Conservation (phyloP, 64 coral and sea anemone species). For the Montipora capricornis region DNA sequence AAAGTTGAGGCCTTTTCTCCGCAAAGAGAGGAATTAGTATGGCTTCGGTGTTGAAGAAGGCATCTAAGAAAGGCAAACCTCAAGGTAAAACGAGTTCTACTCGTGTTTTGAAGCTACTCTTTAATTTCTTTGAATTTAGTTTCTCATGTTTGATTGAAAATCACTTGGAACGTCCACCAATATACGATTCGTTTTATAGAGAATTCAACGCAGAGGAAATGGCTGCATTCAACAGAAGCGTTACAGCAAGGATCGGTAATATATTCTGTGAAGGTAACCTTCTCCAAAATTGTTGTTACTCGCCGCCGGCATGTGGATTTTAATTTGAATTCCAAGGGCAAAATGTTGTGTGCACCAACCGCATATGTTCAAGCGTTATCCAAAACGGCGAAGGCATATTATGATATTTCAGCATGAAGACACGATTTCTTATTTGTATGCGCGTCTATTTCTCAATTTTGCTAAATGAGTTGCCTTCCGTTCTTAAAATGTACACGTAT, state of each 20-base stretch:
- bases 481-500: no score
- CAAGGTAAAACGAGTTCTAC: slow-evolving; percentile 14
- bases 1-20: neutral
- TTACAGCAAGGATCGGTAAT: slow-evolving; percentile 56
- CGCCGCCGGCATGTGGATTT: neutral
- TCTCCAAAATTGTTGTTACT: neutral
- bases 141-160: slow-evolving; percentile 7
- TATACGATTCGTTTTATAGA: slow-evolving; percentile 10
- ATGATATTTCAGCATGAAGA: neutral
- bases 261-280: slow-evolving; percentile 62
- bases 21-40: slow-evolving; percentile 1
- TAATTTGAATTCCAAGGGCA: neutral
- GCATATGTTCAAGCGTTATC: neutral
- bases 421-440: neutral
- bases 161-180: neutral
- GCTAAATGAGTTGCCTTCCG: neutral
- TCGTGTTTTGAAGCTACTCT: neutral
- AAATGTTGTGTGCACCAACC: neutral
- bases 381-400: neutral
- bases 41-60: slow-evolving; percentile 55
- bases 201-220: slow-evolving; percentile 54
- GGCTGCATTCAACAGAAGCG: slow-evolving; percentile 60
- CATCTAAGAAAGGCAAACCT: slow-evolving; percentile 64
- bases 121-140: neutral
- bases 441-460: neutral